Evolutionary conservation across 2,888 invertebrate species (phyloP).

Genomic region (Unio pictorum): DNA sequence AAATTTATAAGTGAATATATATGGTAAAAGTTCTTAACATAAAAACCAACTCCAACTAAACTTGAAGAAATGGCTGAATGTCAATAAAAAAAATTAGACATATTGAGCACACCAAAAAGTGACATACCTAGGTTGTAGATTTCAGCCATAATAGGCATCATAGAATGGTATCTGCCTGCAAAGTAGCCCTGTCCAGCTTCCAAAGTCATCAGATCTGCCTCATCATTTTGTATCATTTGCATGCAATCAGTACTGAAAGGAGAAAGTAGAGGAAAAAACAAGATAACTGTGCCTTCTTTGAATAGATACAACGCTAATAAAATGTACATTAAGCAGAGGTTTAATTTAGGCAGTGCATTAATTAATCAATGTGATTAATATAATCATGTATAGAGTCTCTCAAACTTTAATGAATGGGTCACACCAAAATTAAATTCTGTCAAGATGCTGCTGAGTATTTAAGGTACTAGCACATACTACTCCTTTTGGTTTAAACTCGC

Average conservation of each 20-base stretch:
- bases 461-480: no score
- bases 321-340: neutral
- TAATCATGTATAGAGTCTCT: no score
- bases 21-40: neutral
- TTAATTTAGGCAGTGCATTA: no score
- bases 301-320: neutral
- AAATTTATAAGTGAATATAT: no score
- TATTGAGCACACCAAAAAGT: neutral
- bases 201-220: slow-evolving; percentile 87
- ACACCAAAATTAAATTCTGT: no score
- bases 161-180: slow-evolving; percentile 91
- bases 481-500: no score
- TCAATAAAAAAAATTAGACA: neutral
- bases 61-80: no score
- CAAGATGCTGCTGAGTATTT: no score
- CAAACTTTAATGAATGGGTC: no score
- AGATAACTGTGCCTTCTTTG: neutral
- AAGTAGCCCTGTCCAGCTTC: slow-evolving; percentile 97
- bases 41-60: neutral
- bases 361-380: no score
- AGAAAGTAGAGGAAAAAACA: slow-evolving; percentile 13
- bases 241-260: slow-evolving; percentile 92
- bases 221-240: slow-evolving; percentile 83
- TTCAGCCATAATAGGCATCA: slow-evolving; percentile 83
- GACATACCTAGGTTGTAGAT: slow-evolving; percentile 55